Evolutionary conservation across 2,113 vertebrate species (phyloP).

Genomic region (Antigone vipio): DNA sequence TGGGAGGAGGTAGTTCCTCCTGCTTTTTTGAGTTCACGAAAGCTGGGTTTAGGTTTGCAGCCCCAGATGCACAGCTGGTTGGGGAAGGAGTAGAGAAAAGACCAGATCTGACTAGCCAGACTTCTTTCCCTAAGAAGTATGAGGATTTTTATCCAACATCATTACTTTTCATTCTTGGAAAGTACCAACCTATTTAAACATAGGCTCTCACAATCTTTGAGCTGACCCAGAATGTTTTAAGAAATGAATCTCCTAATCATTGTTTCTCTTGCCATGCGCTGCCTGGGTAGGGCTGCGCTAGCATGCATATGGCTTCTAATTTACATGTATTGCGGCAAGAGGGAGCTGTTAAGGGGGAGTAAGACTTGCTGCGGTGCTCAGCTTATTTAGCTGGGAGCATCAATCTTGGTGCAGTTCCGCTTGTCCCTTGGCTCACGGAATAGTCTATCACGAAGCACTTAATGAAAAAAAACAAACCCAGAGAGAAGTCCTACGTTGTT

Average conservation of each 20-base stretch:
- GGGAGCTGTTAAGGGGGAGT: conserved; percentile 46
- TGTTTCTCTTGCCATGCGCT: background rate
- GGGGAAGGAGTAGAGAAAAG: background rate
- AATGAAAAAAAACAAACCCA: background rate
- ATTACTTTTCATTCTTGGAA: background rate
- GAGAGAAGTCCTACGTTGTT: background rate
- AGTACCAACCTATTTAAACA: background rate
- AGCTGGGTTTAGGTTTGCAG: background rate
- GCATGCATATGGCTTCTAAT: background rate
- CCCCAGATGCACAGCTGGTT: background rate
- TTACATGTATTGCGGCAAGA: conserved; percentile 37
- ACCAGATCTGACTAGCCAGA: background rate
- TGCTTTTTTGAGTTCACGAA: background rate
- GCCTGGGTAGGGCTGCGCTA: background rate
- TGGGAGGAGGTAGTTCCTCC: background rate
- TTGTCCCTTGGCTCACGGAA: background rate
- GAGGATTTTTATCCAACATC: background rate
- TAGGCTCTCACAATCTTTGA: background rate
- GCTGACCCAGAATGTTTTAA: background rate
- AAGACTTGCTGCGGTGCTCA: background rate
- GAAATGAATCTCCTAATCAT: background rate
- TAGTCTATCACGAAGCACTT: background rate
- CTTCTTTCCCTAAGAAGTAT: background rate
- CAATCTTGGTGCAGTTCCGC: conserved; percentile 2
- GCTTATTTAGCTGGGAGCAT: background rate